These are phyloP conservation scores for Vollenhovia emeryi DNA, from an alignment of 1,140 invertebrate species.

Conservation along the genomic window DNA sequence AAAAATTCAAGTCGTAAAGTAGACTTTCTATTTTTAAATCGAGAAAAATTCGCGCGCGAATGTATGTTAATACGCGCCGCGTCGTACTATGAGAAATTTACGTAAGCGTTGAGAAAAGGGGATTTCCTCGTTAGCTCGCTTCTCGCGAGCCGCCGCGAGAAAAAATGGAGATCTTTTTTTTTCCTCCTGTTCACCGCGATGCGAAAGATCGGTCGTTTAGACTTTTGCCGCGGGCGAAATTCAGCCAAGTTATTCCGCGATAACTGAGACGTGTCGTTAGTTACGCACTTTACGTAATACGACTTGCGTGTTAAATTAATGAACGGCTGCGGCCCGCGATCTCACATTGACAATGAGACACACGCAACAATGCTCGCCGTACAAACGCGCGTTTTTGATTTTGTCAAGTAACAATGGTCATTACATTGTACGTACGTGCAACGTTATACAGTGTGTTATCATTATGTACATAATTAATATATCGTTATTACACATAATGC, in stretches of 20 bases:
- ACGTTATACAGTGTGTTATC: conserved; percentile 18
- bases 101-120: conserved; percentile 1
- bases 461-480: conserved; percentile 39
- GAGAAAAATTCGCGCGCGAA: not conserved
- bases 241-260: conserved; percentile 35
- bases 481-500: not conserved
- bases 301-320: conserved; percentile 59
- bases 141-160: not conserved
- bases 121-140: not conserved
- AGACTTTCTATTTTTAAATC: conserved; percentile 15
- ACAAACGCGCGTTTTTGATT: conserved; percentile 50
- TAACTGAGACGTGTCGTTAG: conserved; percentile 43
- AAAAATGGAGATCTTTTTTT: not conserved
- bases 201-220: conserved; percentile 4
- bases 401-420: conserved; percentile 56
- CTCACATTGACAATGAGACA: conserved; percentile 61
- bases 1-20: not conserved
- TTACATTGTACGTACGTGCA: conserved; percentile 49
- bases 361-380: conserved; percentile 58
- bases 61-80: not conserved
- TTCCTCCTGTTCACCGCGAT: conserved; percentile 16
- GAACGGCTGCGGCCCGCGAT: conserved; percentile 54
- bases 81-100: conserved; percentile 37
- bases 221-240: conserved; percentile 27
- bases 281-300: conserved; percentile 58